Evolutionary conservation across 2,113 vertebrate genomes (phyloP).

Genomic region (Myotis yumanensis): DNA sequence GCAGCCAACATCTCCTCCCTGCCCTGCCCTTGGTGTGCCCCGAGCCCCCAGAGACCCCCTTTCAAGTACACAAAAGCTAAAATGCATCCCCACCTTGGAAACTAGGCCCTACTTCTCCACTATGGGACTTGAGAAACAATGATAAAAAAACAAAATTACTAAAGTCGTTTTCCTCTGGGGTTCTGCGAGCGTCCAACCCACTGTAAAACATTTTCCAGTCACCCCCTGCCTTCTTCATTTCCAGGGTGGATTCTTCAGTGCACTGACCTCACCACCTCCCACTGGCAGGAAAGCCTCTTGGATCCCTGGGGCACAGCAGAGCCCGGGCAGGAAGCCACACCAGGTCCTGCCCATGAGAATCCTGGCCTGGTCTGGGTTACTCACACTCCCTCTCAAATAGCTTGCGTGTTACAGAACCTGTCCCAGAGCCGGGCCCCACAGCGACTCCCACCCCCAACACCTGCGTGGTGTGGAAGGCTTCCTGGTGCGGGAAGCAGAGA

Average conservation of each 20-base stretch:
- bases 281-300: not conserved
- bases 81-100: constrained; percentile 23
- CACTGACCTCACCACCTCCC: not conserved
- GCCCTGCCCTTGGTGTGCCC: not conserved
- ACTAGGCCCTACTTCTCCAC: not conserved
- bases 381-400: not conserved
- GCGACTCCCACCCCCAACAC: not conserved
- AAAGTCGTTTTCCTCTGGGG: constrained; percentile 18
- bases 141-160: not conserved
- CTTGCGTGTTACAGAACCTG: not conserved
- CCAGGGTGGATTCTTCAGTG: not conserved
- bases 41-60: not conserved
- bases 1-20: not conserved
- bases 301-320: not conserved
- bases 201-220: not conserved
- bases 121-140: not conserved
- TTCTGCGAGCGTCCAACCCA: not conserved
- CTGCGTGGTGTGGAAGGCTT: not conserved
- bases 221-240: constrained; percentile 1
- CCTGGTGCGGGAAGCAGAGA: not conserved
- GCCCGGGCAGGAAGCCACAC: not conserved
- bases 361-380: not conserved
- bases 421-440: not conserved
- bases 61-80: constrained; percentile 36
- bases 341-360: not conserved